Percentiles rank a stretch among this genome's conserved stretches.
Evolutionary conservation across 2,888 invertebrate species (phyloP).

Genomic region (Nebria salina): DNA sequence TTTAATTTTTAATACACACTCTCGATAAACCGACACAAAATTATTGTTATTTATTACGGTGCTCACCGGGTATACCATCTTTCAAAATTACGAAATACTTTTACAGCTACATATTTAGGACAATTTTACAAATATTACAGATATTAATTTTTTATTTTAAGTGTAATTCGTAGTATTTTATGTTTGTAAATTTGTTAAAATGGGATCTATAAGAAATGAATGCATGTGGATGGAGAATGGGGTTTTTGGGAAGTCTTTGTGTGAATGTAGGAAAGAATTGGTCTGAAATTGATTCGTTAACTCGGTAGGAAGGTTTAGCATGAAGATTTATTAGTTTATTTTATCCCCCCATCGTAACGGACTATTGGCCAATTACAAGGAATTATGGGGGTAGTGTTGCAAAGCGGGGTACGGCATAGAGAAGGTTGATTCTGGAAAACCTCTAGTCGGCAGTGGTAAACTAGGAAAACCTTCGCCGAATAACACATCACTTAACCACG

Average conservation of each 20-base stretch:
- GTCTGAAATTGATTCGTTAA: background rate
- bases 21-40: conserved; percentile 11
- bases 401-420: conserved; percentile 2
- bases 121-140: no score
- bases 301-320: conserved; percentile 2
- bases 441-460: background rate
- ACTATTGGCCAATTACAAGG: conserved; percentile 18
- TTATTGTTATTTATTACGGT: conserved; percentile 20
- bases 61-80: no score
- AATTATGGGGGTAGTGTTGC: conserved; percentile 11
- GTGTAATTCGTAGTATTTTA: no score
- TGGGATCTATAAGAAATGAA: no score
- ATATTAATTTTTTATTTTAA: no score
- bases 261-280: background rate
- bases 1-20: conserved; percentile 30
- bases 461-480: background rate
- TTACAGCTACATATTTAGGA: no score
- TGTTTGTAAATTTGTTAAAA: no score
- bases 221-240: background rate
- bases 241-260: background rate
- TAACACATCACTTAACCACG: conserved; percentile 1
- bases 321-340: conserved; percentile 12
- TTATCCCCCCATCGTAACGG: conserved; percentile 12
- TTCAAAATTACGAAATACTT: background rate
- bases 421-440: background rate